These are phyloP conservation scores for Nemotelus nigrinus DNA, from an alignment of 2,888 invertebrate species.

Conservation along the genomic window DNA sequence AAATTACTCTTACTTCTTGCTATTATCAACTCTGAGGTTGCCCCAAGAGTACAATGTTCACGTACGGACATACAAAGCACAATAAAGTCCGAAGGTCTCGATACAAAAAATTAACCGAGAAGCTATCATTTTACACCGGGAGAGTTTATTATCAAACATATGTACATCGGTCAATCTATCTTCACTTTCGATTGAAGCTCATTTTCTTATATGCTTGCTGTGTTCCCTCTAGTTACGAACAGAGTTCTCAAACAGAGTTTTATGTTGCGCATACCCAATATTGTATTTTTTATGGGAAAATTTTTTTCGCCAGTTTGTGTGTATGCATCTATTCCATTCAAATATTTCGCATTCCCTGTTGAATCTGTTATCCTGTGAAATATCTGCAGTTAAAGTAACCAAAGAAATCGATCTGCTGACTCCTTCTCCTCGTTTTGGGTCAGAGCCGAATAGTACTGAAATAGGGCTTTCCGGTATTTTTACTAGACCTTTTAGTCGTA, in stretches of 20 bases:
- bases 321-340: slow-evolving; percentile 2
- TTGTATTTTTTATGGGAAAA: too few relatives aligned
- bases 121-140: slow-evolving; percentile 32
- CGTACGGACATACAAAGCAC: not conserved
- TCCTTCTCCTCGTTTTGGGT: not conserved
- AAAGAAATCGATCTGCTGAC: not conserved
- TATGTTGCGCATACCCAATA: not conserved
- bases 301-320: not conserved
- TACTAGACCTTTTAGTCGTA: slow-evolving; percentile 7
- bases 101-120: not conserved
- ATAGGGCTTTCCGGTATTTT: slow-evolving; percentile 35
- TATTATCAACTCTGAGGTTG: slow-evolving; percentile 40
- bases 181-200: slow-evolving; percentile 37
- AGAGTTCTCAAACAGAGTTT: not conserved
- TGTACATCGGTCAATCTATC: slow-evolving; percentile 39
- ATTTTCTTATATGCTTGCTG: slow-evolving; percentile 24
- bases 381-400: slow-evolving; percentile 27
- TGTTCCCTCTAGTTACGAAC: not conserved
- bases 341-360: slow-evolving; percentile 19
- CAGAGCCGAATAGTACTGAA: not conserved
- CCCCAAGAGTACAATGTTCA: slow-evolving; percentile 34
- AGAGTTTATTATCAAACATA: slow-evolving; percentile 29
- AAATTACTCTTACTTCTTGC: slow-evolving; percentile 35
- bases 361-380: slow-evolving; percentile 24
- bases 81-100: not conserved